Evolutionary conservation across 37 sponge, comb jelly and placozoan species (phyloP), one percentile per base, ranked within the genome.

Genomic region (Oscarella lobularis): DNA sequence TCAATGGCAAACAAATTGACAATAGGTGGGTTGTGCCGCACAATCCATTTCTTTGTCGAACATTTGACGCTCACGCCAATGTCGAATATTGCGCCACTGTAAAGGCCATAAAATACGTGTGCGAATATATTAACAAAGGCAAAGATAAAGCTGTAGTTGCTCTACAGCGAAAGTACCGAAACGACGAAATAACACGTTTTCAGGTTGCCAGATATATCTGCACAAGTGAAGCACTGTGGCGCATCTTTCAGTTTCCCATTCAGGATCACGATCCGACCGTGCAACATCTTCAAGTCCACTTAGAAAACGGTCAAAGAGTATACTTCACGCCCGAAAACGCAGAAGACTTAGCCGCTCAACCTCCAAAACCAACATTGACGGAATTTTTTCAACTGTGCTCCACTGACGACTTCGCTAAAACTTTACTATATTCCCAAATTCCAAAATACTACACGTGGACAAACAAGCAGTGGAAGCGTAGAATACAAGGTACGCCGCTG

Each of bases 121-220:
- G 38, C 34, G 85, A 81, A 68, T 86, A 86, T 75, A 72, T 85
- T 0, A 38, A 39, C 73, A 85, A 86, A 0, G 88, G 88, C 35
- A 54, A 39, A 41, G 88, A 84, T 39, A 67, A 68, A 38, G 80
- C 77, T 0, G 55, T 76, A 0, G 74, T 71, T 65, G 0, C 73
- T 14, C 55, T 87, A 14, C 40, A 33, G 35, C 29, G 20, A 31
- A 35, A 68, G 31, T 55, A 60, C 39, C 34, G 0, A 0, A 39
- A 39, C 41, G 82, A 87, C 40, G 83, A 86, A 66, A 73, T 86
- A 0, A 0, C 38, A 0, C 41, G 86, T 0, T 85, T 66, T 39
- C 75, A 78, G 65, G 66, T 76, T 0, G 72, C 54, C 0, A 0
- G 85, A 32, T 84, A 74, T 79, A 66, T 86, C 38, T 40, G 80